A percentile compares a stretch with the other conserved stretches of the same genome.
Evolutionary conservation across 2,888 invertebrate genomes (phyloP).

Genomic region (Artemia sp.): DNA sequence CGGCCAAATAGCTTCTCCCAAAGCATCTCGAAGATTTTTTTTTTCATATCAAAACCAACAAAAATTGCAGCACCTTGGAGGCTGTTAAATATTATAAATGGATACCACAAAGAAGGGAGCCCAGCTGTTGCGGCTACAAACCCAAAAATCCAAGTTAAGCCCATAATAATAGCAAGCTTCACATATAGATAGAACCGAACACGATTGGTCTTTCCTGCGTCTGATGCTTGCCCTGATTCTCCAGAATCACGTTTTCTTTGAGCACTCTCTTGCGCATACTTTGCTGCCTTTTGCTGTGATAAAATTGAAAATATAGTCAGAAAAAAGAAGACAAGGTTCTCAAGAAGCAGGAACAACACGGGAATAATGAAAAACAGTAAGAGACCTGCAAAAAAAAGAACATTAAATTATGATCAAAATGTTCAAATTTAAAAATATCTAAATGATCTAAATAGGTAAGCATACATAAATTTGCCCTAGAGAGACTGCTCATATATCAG

Average conservation of each 20-base stretch:
- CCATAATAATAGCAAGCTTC: slow-evolving; percentile 35
- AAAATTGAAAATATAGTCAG: slow-evolving; percentile 30
- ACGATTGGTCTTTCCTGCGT: slow-evolving; percentile 20
- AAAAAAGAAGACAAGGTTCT: slow-evolving; percentile 32
- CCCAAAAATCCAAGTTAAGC: slow-evolving; percentile 35
- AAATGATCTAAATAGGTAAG: slow-evolving; percentile 7
- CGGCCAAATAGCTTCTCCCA: slow-evolving; percentile 23
- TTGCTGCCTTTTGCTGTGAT: slow-evolving; percentile 18
- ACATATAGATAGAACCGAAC: slow-evolving; percentile 30
- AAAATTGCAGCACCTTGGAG: slow-evolving; percentile 36
- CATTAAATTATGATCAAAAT: slow-evolving; percentile 25
- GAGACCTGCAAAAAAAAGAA: slow-evolving; percentile 28
- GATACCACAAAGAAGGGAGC: slow-evolving; percentile 32
- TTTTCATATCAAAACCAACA: slow-evolving; percentile 31
- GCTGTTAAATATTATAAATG: slow-evolving; percentile 35
- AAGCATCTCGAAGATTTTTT: slow-evolving; percentile 28
- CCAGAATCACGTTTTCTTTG: slow-evolving; percentile 15
- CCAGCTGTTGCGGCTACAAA: slow-evolving; percentile 32
- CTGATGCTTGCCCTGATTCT: slow-evolving; percentile 27
- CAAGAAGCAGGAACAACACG: slow-evolving; percentile 30
- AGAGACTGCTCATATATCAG: no score
- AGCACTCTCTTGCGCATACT: slow-evolving; percentile 22
- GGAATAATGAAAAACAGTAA: slow-evolving; percentile 33
- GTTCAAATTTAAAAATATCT: not conserved
- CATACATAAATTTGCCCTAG: no score